Conservation (phyloP, 2,113 vertebrate species). For the Physeter macrocephalus region DNA sequence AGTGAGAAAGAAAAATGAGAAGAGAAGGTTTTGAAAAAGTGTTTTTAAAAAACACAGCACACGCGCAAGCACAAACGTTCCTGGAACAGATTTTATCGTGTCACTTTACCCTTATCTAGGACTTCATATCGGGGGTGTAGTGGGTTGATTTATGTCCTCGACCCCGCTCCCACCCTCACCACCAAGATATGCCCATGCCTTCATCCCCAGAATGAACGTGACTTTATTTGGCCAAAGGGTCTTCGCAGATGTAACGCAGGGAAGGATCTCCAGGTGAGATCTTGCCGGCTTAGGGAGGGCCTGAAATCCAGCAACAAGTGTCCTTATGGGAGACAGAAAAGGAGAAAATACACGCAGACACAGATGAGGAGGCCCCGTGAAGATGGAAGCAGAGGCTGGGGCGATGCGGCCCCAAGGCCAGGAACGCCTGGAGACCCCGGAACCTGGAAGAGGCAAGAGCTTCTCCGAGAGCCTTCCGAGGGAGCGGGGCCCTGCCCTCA, state of each 20-base stretch:
- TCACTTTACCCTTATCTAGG: neutral
- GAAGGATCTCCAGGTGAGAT: neutral
- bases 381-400: rapidly evolving
- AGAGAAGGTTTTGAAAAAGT: neutral
- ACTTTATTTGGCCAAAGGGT: neutral
- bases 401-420: rapidly evolving
- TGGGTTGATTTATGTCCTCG: rapidly evolving
- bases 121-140: rapidly evolving
- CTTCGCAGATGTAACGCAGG: no score
- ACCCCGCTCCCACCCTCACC: neutral
- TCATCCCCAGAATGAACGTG: neutral
- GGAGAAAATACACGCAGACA: neutral
- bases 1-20: neutral
- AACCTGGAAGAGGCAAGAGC: neutral
- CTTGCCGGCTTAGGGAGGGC: neutral
- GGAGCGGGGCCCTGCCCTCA: rapidly evolving
- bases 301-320: rapidly evolving
- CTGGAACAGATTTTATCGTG: rapidly evolving
- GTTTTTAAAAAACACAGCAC: neutral
- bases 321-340: neutral
- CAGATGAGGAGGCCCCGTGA: neutral
- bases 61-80: neutral
- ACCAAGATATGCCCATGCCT: rapidly evolving
- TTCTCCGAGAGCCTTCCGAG: rapidly evolving
- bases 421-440: neutral